Base-by-base conservation (phyloP, 2,888 invertebrate species). In the Chalcis sispes region DNA sequence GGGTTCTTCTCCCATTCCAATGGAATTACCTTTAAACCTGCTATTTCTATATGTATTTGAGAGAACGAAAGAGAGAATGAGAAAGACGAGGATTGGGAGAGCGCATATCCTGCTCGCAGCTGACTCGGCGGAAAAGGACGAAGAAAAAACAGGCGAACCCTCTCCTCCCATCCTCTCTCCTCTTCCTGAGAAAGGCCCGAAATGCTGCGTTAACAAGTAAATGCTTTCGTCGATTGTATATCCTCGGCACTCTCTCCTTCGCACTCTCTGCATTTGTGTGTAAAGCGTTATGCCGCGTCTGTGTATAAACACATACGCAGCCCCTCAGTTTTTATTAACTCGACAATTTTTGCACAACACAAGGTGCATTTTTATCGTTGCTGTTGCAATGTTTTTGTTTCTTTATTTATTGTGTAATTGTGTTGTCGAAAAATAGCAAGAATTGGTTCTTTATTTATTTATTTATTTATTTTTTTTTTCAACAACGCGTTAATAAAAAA, bases 81-180 rank as follows among this genome's bases (percentile, higher is more conserved):
- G 46, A 58, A 25, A 25, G 27, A 56, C 23, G 13, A 56, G 29
- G 46, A 58, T 27, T 56, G 13, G 10, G n/a, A 13, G 48, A 48
- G 25, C 58, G 59, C 59, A 36, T 52, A 61, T 61, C 71, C 18
- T 27, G 32, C 20, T 1, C n/a, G 71, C 71, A 62, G 71, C 71
- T 71, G 71, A 71, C 71, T 54, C 71, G 61, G 54, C 62, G 62
- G 52, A 71, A 71, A n/a, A 62, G 61, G 46, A 50, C 52, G 50
- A 52, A 32, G 27, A 46, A 42, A 69, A 48, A 20, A 71, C 62
- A 50, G 13, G 50, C n/a, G 71, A 42, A 69, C 18, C 69, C 13
- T 61, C 27, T 54, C 5, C 67, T 29, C 46, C n/a, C n/a, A n/a
- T 10, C 18, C 8, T 10, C 36, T 15, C 54, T 27, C 10, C 20